Conservation (phyloP, 2,888 invertebrate genomes). For the Diachrysia chrysitis region DNA sequence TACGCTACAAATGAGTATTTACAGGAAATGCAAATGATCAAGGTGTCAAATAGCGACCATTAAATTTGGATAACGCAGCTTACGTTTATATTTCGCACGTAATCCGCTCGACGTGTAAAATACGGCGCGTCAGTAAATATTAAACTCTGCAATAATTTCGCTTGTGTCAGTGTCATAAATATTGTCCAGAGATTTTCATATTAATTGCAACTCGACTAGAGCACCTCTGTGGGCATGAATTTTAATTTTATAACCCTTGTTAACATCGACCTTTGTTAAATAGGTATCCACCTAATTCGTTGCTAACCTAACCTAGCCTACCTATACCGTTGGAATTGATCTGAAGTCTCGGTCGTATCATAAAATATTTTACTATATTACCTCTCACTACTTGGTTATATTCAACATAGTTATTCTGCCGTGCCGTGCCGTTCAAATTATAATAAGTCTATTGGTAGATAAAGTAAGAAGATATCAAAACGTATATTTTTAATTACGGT, state of each 20-base stretch:
- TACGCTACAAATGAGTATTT: constrained; percentile 71
- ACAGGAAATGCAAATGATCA: constrained; percentile 74
- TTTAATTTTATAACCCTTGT: constrained; percentile 70
- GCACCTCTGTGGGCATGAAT: constrained; percentile 75
- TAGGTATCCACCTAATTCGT: constrained; percentile 24
- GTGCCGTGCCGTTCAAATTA: too few relatives aligned
- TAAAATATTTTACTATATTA: too few relatives aligned
- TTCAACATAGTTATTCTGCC: too few relatives aligned
- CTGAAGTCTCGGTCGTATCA: background rate
- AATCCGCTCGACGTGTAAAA: constrained; percentile 83
- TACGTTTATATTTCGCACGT: constrained; percentile 80
- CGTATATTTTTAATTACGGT: too few relatives aligned
- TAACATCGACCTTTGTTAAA: constrained; percentile 60
- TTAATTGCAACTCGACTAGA: constrained; percentile 79
- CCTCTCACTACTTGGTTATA: too few relatives aligned
- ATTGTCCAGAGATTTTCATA: constrained; percentile 82
- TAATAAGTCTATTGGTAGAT: too few relatives aligned
- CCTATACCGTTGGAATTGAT: background rate
- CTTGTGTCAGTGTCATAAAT: constrained; percentile 81
- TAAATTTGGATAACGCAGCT: constrained; percentile 79
- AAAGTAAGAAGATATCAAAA: too few relatives aligned
- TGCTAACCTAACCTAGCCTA: background rate
- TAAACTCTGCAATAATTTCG: constrained; percentile 82
- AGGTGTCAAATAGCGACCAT: constrained; percentile 79
- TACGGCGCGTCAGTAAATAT: constrained; percentile 85